Base-by-base conservation (phyloP, 2,113 vertebrate genomes). In the Tragelaphus imberbis region DNA sequence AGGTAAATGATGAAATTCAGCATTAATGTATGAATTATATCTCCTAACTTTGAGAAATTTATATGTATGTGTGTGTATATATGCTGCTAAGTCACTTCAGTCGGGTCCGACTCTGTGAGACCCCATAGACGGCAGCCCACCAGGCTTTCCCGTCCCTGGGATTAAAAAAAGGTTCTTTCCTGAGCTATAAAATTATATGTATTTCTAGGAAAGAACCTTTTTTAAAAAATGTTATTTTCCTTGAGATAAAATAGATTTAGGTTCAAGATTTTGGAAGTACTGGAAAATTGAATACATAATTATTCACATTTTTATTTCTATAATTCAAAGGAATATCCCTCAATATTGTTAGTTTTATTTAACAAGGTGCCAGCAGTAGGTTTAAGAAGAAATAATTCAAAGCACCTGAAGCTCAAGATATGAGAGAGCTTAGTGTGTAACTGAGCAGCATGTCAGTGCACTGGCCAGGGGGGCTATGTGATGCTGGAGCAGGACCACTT, bases 391-490 rank as follows among this genome's bases (percentile, higher is more conserved):
- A 36, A 36, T 92, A 56, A 55, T 94, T 97, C 63, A 94, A 13
- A 75, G 53, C 94, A 61, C 71, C 30, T 59, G 58, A 89, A 97
- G 19, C 81, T 88, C 89, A 82, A 53, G 27, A 95, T 96, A 88
- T 93, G 88, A 94, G 5, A 95, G 94, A 17, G 59, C 91, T 98
- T 90, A 97, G 94, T 16, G 36, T 98, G 53, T 87, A 92, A 13
- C 51, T 93, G 91, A 97, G 95, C 92, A 16, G 19, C 91, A 36
- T 77, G 17, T n/a, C 21, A 33, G 1, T 4, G 4, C 81, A 71
- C 49, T 96, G 92, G 59, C 51, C n/a, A 86, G 53, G 28, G 30
- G 47, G 25, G 30, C 14, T 86, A 3, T 85, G n/a, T 92, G 91
- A 92, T 98, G 58, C 82, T 98, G 93, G 53, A 80, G 40, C 90